Conservation (phyloP, 2,888 invertebrate species). For the Mantis religiosa region DNA sequence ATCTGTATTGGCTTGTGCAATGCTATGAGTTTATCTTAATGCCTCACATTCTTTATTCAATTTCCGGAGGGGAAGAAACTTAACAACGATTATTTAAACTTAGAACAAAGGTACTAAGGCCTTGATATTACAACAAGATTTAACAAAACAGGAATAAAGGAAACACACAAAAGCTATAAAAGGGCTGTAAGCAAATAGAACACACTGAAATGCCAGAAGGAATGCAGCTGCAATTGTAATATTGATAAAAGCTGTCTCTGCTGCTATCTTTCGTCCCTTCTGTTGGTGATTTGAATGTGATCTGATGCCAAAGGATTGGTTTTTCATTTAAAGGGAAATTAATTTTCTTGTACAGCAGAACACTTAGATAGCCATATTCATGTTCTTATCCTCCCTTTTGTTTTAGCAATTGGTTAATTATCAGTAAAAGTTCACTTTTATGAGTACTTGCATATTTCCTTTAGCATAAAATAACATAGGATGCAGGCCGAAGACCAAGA, state of each 20-base stretch:
- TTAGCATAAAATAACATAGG: conserved; percentile 25
- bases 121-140: background rate
- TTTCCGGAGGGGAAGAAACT: background rate
- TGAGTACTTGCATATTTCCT: conserved; percentile 20
- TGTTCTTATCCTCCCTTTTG: background rate
- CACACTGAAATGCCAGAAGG: conserved; percentile 16
- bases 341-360: background rate
- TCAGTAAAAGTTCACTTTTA: conserved; percentile 28
- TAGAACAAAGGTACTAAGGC: background rate
- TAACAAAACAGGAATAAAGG: background rate
- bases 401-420: conserved; percentile 27
- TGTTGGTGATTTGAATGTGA: background rate
- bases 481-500: conserved; percentile 23
- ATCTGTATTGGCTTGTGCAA: background rate
- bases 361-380: conserved; percentile 1
- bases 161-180: conserved; percentile 8
- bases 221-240: conserved; percentile 16
- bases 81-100: background rate
- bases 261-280: conserved; percentile 2
- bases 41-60: background rate
- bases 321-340: background rate
- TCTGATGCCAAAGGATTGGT: background rate
- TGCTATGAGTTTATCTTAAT: background rate
- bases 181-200: conserved; percentile 19
- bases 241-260: conserved; percentile 1